Base-by-base conservation (phyloP, 2,888 invertebrate species). In the Drosophila peninsularis region DNA sequence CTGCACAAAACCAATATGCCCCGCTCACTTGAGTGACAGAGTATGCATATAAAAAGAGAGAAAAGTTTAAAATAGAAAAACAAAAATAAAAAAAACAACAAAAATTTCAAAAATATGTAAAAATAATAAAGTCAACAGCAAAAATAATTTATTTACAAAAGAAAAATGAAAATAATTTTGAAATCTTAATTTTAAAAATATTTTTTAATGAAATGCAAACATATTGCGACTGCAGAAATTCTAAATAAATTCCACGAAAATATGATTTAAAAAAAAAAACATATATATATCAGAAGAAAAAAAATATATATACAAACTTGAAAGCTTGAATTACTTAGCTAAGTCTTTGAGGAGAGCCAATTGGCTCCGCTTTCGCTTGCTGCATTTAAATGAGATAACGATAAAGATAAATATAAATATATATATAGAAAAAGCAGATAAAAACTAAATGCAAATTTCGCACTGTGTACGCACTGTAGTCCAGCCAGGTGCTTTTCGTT, bases 361-460 rank as follows among this genome's bases (percentile, higher is more conserved):
- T 4, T 17, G 27, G 14, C 30, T 41, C 14, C 30, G n/a, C 41
- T 41, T 54, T 32, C 30, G 54, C 54, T 54, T 54, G 54, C 41
- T 54, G 54, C 54, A 54, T 45, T 56, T 21, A 30, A 47, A 47
- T 30, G 10, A 30, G 11, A 30, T 30, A 30, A 30, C 5, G 27
- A 30, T 27, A 47, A 27, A 45, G 5, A 45, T 27, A 45, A n/a
- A n/a, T n/a, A n/a, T n/a, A n/a, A 17, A 36, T 34, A 17, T 3
- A 11, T 6, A 19, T 2, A 37, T 24, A 17, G 5, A 50, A 36
- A 36, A 5, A 27, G n/a, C 21, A 44, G 4, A 14, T 24, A 13
- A 14, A 13, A 45, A 37, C 17, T 37, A 24, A 27, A 47, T 36
- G 56, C n/a, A 27, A 56, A 14, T 24, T 27, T 14, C 6, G 36